A percentile compares a stretch with the other conserved stretches of the same genome.
phyloP scores from a whole-genome alignment of 2,113 vertebrate species.

The Peromyscus leucopus region DNA sequence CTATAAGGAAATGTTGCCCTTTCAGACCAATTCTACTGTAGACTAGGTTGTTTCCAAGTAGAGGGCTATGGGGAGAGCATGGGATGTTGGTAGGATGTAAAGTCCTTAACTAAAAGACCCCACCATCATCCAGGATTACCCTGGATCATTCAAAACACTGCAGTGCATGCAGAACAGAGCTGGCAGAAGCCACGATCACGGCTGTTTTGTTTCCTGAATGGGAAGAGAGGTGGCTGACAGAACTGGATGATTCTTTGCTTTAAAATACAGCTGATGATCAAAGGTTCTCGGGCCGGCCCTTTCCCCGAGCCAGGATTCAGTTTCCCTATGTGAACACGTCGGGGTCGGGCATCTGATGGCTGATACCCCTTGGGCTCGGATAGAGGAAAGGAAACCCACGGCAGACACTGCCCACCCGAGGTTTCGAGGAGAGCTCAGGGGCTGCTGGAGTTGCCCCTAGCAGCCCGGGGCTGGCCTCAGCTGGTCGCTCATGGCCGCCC shows the following conservation, averaged over 20 bases:
- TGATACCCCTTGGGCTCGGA: not conserved
- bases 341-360: not conserved
- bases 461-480: not conserved
- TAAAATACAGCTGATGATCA: not conserved
- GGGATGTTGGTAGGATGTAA: not conserved
- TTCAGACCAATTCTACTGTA: not conserved
- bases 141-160: not conserved
- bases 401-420: conserved; percentile 47
- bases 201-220: not conserved
- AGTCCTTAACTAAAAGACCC: not conserved
- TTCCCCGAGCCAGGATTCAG: not conserved
- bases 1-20: not conserved
- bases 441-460: conserved; percentile 54
- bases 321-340: conserved; percentile 3
- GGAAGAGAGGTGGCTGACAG: not conserved
- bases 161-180: not conserved
- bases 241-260: not conserved
- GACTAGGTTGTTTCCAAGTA: not conserved
- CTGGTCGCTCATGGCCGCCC: conserved; percentile 50
- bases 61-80: not conserved
- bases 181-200: not conserved
- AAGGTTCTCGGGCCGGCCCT: not conserved
- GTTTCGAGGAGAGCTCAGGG: not conserved
- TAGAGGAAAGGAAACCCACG: not conserved
- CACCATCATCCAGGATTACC: not conserved